Conservation (phyloP, 1,140 invertebrate genomes). For the Stenopsyche tienmushanensis region DNA sequence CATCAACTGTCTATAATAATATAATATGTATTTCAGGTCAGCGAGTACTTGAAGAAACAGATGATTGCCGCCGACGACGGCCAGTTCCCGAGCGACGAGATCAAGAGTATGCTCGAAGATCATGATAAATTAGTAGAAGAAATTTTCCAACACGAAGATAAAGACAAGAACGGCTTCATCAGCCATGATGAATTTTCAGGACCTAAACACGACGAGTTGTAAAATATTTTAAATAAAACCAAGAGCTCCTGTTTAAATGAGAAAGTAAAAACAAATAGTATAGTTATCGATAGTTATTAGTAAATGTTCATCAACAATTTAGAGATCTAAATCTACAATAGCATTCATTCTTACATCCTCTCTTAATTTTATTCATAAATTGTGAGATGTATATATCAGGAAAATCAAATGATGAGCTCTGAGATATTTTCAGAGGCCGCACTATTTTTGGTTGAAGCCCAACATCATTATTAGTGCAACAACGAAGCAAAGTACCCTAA, state of each 20-base stretch:
- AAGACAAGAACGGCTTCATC: slow-evolving; percentile 93
- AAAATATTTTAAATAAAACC: slow-evolving; percentile 48
- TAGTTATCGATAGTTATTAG: slow-evolving; percentile 20
- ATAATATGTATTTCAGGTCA: slow-evolving; percentile 69
- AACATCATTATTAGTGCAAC: background rate
- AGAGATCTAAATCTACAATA: background rate
- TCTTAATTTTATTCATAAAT: background rate
- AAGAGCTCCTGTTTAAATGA: slow-evolving; percentile 34
- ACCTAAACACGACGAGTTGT: slow-evolving; percentile 95
- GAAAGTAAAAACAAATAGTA: slow-evolving; percentile 30
- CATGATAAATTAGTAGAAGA: slow-evolving; percentile 93
- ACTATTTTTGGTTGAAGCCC: background rate
- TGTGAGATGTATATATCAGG: background rate
- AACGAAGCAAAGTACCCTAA: no score
- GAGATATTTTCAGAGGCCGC: background rate
- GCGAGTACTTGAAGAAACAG: slow-evolving; percentile 88
- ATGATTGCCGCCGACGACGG: slow-evolving; percentile 75
- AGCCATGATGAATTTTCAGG: slow-evolving; percentile 95
- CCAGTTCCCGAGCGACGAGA: slow-evolving; percentile 69
- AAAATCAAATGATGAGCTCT: background rate
- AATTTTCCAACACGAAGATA: slow-evolving; percentile 96
- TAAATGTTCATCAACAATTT: slow-evolving; percentile 22
- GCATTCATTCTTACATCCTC: background rate
- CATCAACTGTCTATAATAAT: no score
- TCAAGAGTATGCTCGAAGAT: slow-evolving; percentile 83